These are phyloP conservation scores for Neosilurus hyrtlii DNA, from an alignment of 2,797 vertebrate species.

Conservation along the genomic window DNA sequence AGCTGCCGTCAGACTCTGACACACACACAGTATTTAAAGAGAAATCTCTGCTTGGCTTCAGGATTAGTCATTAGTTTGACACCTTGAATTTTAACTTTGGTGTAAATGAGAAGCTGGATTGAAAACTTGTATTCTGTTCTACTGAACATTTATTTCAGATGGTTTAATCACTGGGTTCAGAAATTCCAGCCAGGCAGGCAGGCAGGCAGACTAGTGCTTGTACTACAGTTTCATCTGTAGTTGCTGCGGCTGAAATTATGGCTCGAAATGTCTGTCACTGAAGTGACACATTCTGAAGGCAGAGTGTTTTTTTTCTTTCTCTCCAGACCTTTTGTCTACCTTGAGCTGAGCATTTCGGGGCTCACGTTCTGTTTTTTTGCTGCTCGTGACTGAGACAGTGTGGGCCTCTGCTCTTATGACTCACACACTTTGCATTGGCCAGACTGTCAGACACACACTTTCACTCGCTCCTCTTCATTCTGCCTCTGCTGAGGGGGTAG, in stretches of 20 bases:
- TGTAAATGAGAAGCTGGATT: conserved; percentile 28
- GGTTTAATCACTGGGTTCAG: conserved; percentile 1
- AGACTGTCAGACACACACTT: conserved; percentile 16
- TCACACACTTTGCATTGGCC: conserved; percentile 37
- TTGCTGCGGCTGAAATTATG: conserved; percentile 3
- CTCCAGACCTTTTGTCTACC: conserved; percentile 29
- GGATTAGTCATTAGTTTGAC: conserved; percentile 41
- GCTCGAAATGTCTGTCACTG: conserved; percentile 29
- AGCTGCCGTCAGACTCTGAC: conserved; percentile 36
- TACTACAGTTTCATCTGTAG: conserved; percentile 20
- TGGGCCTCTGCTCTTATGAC: conserved; percentile 46
- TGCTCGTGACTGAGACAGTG: conserved; percentile 46
- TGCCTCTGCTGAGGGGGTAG: conserved; percentile 21
- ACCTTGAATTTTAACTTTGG: conserved; percentile 15
- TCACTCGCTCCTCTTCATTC: conserved; percentile 23
- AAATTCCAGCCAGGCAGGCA: conserved; percentile 20
- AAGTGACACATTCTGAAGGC: conserved; percentile 39
- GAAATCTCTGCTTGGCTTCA: conserved; percentile 28
- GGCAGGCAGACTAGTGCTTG: not conserved
- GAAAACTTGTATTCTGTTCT: conserved; percentile 26
- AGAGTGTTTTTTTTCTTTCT: conserved; percentile 23
- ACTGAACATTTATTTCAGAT: not conserved
- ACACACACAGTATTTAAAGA: conserved; percentile 45
- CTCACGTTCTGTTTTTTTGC: conserved; percentile 36
- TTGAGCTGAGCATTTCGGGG: conserved; percentile 32